phyloP scores from a whole-genome alignment of 2,113 vertebrate species.

The Turdus rufiventris region DNA sequence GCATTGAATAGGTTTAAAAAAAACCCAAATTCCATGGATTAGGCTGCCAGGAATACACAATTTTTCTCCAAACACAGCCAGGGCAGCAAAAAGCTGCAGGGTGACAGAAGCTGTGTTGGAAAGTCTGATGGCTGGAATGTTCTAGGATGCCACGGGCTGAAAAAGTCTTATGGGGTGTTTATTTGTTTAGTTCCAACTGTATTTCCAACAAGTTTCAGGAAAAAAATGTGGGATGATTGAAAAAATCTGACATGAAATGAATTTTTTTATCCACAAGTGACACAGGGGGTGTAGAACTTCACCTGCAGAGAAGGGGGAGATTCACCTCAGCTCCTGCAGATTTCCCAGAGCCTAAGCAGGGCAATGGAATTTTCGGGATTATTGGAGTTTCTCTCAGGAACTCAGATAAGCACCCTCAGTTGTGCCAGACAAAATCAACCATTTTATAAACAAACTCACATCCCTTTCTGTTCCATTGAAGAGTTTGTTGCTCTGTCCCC shows the following conservation, averaged over 20 bases:
- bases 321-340: not conserved
- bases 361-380: not conserved
- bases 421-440: not conserved
- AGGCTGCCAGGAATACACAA: not conserved
- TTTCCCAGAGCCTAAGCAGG: not conserved
- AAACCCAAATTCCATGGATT: not conserved
- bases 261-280: not conserved
- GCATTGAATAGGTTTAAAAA: rapidly evolving
- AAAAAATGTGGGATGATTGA: not conserved
- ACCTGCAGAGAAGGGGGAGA: not conserved
- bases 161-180: not conserved
- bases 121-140: rapidly evolving
- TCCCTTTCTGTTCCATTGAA: not conserved
- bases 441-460: not conserved
- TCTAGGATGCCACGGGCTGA: rapidly evolving
- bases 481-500: not conserved
- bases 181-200: not conserved
- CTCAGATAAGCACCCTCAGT: not conserved
- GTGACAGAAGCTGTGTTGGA: not conserved
- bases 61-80: not conserved
- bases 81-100: not conserved
- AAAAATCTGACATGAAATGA: not conserved
- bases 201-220: not conserved
- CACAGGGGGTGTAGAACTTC: not conserved
- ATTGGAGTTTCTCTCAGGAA: not conserved